A percentile compares a stretch with the other conserved stretches of the same genome.
Conservation (phyloP, 2,113 vertebrate genomes). For the Otus sunia region DNA sequence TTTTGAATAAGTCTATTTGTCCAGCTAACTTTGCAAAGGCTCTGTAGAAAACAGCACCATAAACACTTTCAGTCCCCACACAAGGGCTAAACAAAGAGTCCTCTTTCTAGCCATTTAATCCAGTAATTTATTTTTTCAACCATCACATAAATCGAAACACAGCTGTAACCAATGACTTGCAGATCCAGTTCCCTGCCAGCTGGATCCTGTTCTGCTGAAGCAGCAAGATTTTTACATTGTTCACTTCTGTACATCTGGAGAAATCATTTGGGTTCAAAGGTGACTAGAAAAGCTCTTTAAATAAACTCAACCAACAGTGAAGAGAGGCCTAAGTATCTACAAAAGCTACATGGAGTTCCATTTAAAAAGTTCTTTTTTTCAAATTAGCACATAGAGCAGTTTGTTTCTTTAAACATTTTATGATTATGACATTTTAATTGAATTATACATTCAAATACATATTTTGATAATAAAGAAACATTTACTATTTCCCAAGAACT, state of each 20-base stretch:
- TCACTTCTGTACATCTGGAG: slow-evolving; percentile 93
- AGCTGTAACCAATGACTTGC: slow-evolving; percentile 96
- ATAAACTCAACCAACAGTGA: slow-evolving; percentile 81
- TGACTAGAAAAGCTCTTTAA: slow-evolving; percentile 86
- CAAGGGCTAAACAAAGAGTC: slow-evolving; percentile 82
- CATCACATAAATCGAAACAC: slow-evolving; percentile 93
- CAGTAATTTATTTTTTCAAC: slow-evolving; percentile 96
- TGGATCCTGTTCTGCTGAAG: slow-evolving; percentile 92
- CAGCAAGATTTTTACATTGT: slow-evolving; percentile 87
- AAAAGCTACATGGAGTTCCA: slow-evolving; percentile 53
- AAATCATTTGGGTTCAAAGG: slow-evolving; percentile 87
- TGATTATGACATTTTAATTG: slow-evolving; percentile 52
- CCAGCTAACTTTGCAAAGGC: slow-evolving; percentile 78
- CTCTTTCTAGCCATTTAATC: slow-evolving; percentile 87
- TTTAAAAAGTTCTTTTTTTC: slow-evolving; percentile 16
- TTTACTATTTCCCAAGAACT: slow-evolving; percentile 10
- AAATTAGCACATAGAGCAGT: slow-evolving; percentile 26
- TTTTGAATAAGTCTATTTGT: slow-evolving; percentile 80
- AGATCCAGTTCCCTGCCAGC: slow-evolving; percentile 85
- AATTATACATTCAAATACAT: slow-evolving; percentile 24
- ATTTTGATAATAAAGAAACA: slow-evolving; percentile 24
- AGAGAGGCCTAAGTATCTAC: slow-evolving; percentile 68
- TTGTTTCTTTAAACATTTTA: slow-evolving; percentile 13
- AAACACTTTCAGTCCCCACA: slow-evolving; percentile 82
- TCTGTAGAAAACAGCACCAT: slow-evolving; percentile 81